These are phyloP conservation scores for Nomada goodeniana DNA, from an alignment of 2,888 invertebrate species.

Conservation along the genomic window DNA sequence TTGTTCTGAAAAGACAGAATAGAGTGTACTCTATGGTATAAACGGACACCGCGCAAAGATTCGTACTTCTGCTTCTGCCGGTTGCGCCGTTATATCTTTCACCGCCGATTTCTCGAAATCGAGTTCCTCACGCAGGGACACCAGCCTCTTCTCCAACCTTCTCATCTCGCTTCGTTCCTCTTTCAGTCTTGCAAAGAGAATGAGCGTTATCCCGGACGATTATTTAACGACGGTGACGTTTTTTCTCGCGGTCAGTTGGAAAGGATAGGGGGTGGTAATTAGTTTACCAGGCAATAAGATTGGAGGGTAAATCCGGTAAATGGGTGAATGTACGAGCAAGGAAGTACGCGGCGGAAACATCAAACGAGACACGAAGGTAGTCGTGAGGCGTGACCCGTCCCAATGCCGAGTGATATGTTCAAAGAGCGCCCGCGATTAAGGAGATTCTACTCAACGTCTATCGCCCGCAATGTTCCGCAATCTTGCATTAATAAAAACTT, in stretches of 20 bases:
- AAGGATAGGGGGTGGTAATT: neutral
- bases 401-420: too few relatives aligned
- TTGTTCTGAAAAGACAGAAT: constrained; percentile 29
- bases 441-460: neutral
- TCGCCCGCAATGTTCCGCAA: neutral
- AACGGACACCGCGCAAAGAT: neutral
- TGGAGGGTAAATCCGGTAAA: too few relatives aligned
- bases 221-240: neutral
- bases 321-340: neutral
- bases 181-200: constrained; percentile 50
- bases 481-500: neutral
- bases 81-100: constrained; percentile 12
- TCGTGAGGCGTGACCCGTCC: neutral
- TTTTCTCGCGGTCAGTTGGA: too few relatives aligned
- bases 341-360: neutral
- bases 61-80: constrained; percentile 22
- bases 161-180: constrained; percentile 40
- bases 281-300: neutral
- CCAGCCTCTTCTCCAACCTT: constrained; percentile 46
- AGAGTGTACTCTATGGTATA: neutral
- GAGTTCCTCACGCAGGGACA: constrained; percentile 37
- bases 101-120: constrained; percentile 35
- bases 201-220: neutral
- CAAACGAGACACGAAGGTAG: neutral
- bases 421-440: neutral